Conservation (phyloP, 2,113 vertebrate genomes). For the Phaethon lepturus region DNA sequence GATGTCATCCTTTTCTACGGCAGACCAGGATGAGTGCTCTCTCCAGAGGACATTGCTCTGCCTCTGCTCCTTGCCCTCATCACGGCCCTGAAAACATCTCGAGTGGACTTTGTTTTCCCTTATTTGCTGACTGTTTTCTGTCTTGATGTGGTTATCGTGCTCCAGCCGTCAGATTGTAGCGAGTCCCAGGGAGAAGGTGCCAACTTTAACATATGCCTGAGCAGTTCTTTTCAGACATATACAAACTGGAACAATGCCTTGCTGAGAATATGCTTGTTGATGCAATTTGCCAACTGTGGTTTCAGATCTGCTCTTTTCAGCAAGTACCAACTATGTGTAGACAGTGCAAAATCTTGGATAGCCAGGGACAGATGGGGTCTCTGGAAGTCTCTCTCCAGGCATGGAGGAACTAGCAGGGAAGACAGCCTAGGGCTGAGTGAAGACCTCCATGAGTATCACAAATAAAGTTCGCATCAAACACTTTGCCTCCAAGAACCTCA, state of each 20-base stretch:
- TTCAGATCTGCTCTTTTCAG: conserved; percentile 71
- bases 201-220: conserved; percentile 70
- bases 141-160: not conserved
- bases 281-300: conserved; percentile 72
- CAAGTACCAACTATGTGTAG: conserved; percentile 47
- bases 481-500: not conserved
- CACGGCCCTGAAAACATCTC: accelerated
- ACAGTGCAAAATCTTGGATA: conserved; percentile 12
- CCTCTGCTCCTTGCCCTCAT: not conserved
- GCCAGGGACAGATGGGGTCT: accelerated
- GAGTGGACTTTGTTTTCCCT: conserved; percentile 47
- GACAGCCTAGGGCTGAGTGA: not conserved
- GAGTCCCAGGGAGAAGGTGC: conserved; percentile 60
- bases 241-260: conserved; percentile 71
- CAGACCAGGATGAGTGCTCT: not conserved
- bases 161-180: conserved; percentile 50
- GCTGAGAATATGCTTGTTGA: conserved; percentile 68
- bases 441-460: not conserved
- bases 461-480: not conserved
- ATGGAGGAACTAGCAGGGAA: not conserved
- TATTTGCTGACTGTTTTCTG: not conserved
- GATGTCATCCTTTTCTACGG: accelerated
- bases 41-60: not conserved
- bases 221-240: conserved; percentile 70
- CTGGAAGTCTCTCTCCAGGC: not conserved